A percentile compares a stretch with the other conserved stretches of the same genome.
Evolutionary conservation across 2,113 vertebrate species (phyloP).

Genomic region (Mixornis gularis): DNA sequence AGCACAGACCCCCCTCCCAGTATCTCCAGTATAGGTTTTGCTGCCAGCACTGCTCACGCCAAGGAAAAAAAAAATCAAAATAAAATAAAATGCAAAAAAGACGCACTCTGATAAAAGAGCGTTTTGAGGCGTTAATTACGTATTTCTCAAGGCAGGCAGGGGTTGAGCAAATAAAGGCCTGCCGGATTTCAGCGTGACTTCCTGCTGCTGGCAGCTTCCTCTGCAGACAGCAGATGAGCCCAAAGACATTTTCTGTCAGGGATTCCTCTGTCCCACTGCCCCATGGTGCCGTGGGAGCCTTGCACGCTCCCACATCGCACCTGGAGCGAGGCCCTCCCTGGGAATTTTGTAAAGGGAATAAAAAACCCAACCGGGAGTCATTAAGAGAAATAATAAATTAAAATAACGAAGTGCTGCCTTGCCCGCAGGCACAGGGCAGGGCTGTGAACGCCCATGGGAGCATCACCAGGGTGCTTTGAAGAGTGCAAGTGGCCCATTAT

Average conservation of each 20-base stretch:
- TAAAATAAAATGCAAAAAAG: rapidly evolving
- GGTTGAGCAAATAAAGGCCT: slow-evolving; percentile 60
- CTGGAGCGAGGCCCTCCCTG: background rate
- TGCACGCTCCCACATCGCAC: rapidly evolving
- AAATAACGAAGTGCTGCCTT: background rate
- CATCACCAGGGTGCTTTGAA: slow-evolving; percentile 5
- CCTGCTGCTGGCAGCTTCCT: slow-evolving; percentile 57
- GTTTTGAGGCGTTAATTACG: background rate
- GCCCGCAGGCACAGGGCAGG: slow-evolving; percentile 22
- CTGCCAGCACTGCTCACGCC: background rate
- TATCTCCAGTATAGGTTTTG: background rate
- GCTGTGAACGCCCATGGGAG: slow-evolving; percentile 25
- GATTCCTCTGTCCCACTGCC: background rate
- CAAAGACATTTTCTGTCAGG: slow-evolving; percentile 36
- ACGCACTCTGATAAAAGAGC: background rate
- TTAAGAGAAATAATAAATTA: background rate
- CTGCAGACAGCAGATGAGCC: background rate
- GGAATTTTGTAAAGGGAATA: background rate
- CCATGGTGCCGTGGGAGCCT: background rate
- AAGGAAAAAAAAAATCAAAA: background rate
- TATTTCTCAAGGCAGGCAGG: slow-evolving; percentile 52
- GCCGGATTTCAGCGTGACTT: slow-evolving; percentile 56
- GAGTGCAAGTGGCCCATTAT: background rate
- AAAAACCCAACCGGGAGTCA: background rate
- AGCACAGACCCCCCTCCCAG: rapidly evolving